phyloP scores from a whole-genome alignment of 2,113 vertebrate species.

The Pteropus alecto region DNA sequence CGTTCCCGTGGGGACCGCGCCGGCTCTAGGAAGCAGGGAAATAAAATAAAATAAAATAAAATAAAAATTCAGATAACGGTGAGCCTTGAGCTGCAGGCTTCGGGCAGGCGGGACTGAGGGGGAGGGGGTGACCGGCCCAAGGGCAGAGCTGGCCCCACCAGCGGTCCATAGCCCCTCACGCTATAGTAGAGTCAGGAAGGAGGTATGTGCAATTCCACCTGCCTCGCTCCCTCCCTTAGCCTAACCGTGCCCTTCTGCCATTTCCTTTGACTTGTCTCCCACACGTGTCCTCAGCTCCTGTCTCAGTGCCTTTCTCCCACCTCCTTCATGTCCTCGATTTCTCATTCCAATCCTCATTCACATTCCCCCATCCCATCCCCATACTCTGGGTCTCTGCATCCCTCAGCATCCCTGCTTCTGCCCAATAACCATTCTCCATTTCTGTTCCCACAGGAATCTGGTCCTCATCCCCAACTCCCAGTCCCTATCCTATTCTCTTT shows the following conservation, averaged over 20 bases:
- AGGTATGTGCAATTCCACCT: not conserved
- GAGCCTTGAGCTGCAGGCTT: slow-evolving; percentile 69
- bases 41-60: slow-evolving; percentile 79
- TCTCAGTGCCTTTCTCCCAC: not conserved
- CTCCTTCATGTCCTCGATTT: not conserved
- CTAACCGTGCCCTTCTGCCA: not conserved
- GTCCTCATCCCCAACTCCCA: not conserved
- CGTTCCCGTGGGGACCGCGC: slow-evolving; percentile 71
- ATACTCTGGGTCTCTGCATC: not conserved
- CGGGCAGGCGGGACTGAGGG: slow-evolving; percentile 39
- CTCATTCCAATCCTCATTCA: not conserved
- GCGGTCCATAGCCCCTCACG: not conserved
- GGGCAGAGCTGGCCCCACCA: slow-evolving; percentile 51
- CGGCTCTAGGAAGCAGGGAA: slow-evolving; percentile 76
- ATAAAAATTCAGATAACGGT: slow-evolving; percentile 80
- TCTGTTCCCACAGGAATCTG: not conserved
- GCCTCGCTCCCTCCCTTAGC: not conserved
- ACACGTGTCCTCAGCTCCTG: slow-evolving; percentile 3
- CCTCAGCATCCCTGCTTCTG: not conserved
- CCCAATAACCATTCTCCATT: not conserved
- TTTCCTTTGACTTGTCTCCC: not conserved
- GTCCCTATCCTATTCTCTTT: not conserved
- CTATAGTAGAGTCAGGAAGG: not conserved
- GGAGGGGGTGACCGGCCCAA: slow-evolving; percentile 45
- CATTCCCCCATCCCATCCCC: no score